Evolutionary conservation across 2,888 invertebrate species (phyloP).

Genomic region (Drosophila villosipedis): DNA sequence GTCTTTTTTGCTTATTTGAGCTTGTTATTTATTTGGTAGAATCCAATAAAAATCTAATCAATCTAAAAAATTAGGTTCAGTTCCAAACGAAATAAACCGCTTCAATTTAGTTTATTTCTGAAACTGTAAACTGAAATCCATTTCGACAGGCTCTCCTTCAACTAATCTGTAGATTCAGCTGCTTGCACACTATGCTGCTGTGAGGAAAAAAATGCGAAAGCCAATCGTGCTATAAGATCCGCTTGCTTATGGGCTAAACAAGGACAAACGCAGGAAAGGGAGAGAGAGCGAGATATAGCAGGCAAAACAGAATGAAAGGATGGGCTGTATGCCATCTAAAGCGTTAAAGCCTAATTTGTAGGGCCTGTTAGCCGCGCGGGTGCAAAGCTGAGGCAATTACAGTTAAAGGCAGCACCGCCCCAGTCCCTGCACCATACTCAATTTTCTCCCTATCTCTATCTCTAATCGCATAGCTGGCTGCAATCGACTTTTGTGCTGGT

Average conservation of each 20-base stretch:
- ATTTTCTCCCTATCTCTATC: constrained; percentile 27
- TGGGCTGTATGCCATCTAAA: constrained; percentile 22
- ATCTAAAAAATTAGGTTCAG: neutral
- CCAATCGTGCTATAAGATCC: constrained; percentile 15
- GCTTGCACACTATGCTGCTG: constrained; percentile 16
- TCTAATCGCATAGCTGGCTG: constrained; percentile 75
- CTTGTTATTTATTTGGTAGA: neutral
- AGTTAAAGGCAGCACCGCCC: constrained; percentile 66
- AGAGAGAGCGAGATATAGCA: neutral
- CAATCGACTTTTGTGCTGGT: constrained; percentile 76
- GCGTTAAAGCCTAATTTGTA: constrained; percentile 75
- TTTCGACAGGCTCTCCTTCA: constrained; percentile 8
- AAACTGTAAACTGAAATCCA: constrained; percentile 19
- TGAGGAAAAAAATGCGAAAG: constrained; percentile 2
- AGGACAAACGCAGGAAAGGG: neutral
- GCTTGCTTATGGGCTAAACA: constrained; percentile 11
- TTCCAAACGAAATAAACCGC: neutral
- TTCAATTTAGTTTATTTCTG: constrained; percentile 1
- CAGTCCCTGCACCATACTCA: neutral
- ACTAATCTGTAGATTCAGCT: constrained; percentile 35
- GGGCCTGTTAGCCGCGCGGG: constrained; percentile 12
- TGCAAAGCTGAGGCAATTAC: constrained; percentile 66
- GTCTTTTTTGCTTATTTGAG: neutral
- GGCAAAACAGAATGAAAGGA: neutral
- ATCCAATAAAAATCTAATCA: neutral